Conservation (phyloP, 2,797 vertebrate species). For the Poeciliopsis infans region DNA sequence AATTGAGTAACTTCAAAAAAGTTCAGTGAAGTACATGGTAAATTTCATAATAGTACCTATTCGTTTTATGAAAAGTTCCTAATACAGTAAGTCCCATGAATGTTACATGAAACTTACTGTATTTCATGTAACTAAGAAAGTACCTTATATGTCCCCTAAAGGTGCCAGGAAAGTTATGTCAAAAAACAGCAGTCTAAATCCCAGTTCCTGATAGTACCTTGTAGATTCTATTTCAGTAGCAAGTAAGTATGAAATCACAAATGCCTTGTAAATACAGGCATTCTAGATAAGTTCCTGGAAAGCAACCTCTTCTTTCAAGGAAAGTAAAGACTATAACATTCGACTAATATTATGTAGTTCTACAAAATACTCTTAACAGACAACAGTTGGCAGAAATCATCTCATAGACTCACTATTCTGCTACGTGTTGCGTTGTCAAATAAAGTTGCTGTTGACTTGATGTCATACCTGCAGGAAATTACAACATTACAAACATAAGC, state of each 20-base stretch:
- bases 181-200: not conserved
- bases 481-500: not conserved
- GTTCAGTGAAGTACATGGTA: not conserved
- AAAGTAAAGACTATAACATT: not conserved
- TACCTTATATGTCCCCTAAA: not conserved
- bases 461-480: constrained; percentile 86
- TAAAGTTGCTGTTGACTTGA: constrained; percentile 90
- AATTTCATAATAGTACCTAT: not conserved
- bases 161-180: not conserved
- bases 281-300: not conserved
- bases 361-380: not conserved
- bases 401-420: constrained; percentile 89
- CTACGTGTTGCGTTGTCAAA: constrained; percentile 95
- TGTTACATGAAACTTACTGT: not conserved
- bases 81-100: not conserved
- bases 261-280: not conserved
- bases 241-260: not conserved
- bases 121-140: not conserved
- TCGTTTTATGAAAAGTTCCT: not conserved
- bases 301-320: not conserved
- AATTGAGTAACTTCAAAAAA: not conserved
- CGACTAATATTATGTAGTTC: not conserved
- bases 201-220: not conserved
- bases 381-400: not conserved
- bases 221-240: not conserved